Base-by-base conservation (phyloP, 2,888 invertebrate species). In the Pandemis corylana region DNA sequence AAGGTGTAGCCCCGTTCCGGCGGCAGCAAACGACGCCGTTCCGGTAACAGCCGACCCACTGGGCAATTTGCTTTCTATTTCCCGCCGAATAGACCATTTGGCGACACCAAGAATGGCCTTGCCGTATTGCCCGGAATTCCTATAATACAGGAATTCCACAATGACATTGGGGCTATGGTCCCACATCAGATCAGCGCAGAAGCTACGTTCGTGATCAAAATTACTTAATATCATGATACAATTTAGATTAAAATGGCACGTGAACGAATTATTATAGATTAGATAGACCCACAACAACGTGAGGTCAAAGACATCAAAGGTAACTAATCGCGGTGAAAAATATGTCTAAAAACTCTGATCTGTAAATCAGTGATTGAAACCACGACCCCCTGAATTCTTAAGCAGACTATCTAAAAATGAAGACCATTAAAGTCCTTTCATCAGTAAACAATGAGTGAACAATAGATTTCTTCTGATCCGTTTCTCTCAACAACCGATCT, bases 61-160 rank as follows among this genome's bases (percentile, higher is more conserved):
- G 72, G 76, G 78, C 82, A 82, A 83, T 84, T 83, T 81, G 80
- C 80, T 81, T 81, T 79, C 80, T 80, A 84, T 82, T 81, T 73
- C 80, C 80, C 78, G 76, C 73, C 81, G 78, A 84, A 85, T 82
- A 80, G 81, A 77, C 78, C 78, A 82, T 84, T 84, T 80, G 73
- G 78, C 70, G 69, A 76, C 72, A 75, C 78, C 76, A 78, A 78
- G 81, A 80, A 79, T 80, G 82, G 78, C 73, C 76, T 63, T 66
- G 72, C 75, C 68, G 59, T 76, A 78, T 77, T 77, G 28, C 53
- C 28, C 64, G 59, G 68, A 68, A 73, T 73, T 42, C 64, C 73
- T 65, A 20, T 56, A 20, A 20, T 20, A 15, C 15, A 56, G 56
- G 56, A 56, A 56, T 56, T 12, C 13, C 20, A 15, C 53, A 53